A percentile compares a stretch with the other conserved stretches of the same genome.
Evolutionary conservation across 2,888 invertebrate species (phyloP).

Genomic region (Agapostemon virescens): DNA sequence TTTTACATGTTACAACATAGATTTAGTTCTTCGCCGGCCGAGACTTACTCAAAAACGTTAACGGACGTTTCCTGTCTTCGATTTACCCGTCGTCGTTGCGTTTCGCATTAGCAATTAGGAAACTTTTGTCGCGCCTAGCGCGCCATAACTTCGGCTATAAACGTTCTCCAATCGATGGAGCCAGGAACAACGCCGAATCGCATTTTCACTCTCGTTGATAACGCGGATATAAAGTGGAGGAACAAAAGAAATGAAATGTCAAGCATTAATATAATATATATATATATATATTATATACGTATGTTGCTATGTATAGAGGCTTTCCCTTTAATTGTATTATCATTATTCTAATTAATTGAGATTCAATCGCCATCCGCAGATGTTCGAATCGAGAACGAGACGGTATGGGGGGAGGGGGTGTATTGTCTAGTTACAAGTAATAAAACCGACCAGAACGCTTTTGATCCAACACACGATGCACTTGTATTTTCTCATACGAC

Average conservation of each 20-base stretch:
- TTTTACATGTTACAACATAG: neutral
- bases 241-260: constrained; percentile 5
- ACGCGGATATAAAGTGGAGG: constrained; percentile 5
- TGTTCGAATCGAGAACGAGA: constrained; percentile 30
- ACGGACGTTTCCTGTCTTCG: constrained; percentile 24
- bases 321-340: constrained; percentile 34
- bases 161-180: constrained; percentile 27
- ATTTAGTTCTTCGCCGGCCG: neutral
- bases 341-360: constrained; percentile 19
- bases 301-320: constrained; percentile 32
- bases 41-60: constrained; percentile 6
- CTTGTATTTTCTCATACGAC: neutral
- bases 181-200: constrained; percentile 29
- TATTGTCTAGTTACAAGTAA: constrained; percentile 24
- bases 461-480: neutral
- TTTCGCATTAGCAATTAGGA: constrained; percentile 19
- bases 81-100: constrained; percentile 26
- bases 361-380: constrained; percentile 23
- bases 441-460: neutral
- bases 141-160: neutral
- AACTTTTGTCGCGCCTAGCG: constrained; percentile 11
- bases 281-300: constrained; percentile 32
- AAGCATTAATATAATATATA: constrained; percentile 35
- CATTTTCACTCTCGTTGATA: constrained; percentile 31
- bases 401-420: constrained; percentile 24